A percentile compares a stretch with the other conserved stretches of the same genome.
Evolutionary conservation across 2,113 vertebrate species (phyloP).

Genomic region (Lepus europaeus): DNA sequence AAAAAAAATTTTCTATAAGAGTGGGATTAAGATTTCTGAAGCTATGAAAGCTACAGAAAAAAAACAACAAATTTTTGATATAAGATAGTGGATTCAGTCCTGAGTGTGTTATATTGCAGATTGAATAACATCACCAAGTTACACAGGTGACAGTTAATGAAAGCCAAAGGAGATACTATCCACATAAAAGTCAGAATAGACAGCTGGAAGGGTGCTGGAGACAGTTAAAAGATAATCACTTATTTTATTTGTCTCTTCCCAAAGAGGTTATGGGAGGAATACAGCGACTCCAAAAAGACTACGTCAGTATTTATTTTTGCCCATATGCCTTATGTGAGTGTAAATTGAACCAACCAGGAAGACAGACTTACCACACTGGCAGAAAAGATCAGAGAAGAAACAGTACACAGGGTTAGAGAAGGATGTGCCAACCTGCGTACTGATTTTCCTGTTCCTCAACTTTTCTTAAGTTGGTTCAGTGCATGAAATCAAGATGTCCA

Average conservation of each 20-base stretch:
- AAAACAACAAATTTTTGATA: not conserved
- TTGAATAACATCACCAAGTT: not conserved
- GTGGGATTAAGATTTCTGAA: not conserved
- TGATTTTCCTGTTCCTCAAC: not conserved
- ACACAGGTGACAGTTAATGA: not conserved
- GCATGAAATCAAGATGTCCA: not conserved
- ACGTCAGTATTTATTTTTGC: not conserved
- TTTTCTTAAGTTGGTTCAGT: not conserved
- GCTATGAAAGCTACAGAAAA: not conserved
- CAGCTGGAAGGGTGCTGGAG: not conserved
- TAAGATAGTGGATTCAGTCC: not conserved
- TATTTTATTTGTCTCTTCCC: not conserved
- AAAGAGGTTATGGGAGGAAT: not conserved
- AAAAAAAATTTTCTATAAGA: not conserved
- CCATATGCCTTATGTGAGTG: not conserved
- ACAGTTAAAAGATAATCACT: not conserved
- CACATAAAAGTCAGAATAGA: not conserved
- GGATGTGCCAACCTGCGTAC: not conserved
- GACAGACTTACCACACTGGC: not conserved
- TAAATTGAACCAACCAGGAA: not conserved
- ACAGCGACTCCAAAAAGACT: not conserved
- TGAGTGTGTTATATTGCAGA: not conserved
- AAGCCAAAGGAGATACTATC: not conserved
- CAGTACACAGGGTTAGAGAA: not conserved
- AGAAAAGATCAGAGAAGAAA: slow-evolving; percentile 12